Base-by-base conservation (phyloP, 2,113 vertebrate species). In the Peromyscus californicus region DNA sequence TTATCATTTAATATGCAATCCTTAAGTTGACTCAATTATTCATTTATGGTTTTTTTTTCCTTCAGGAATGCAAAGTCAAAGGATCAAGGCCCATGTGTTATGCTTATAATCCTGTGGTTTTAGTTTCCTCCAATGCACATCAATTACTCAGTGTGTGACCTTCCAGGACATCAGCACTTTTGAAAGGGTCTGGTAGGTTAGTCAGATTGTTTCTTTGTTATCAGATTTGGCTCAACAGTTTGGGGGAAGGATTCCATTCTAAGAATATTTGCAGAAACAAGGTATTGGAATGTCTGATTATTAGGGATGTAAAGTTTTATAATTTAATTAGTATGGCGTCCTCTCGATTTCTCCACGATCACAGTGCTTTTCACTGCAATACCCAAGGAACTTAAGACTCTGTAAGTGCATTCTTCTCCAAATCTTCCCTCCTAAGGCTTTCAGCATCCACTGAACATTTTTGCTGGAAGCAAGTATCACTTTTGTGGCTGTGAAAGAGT, bases 81-180 rank as follows among this genome's bases (percentile, higher is more conserved):
- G 24, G 69, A 61, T 89, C 12, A 69, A 91, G 8, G 33, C 59
- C 83, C 26, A 42, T 72, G 26, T 7, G 7, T 72, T 92, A 26
- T 48, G 51, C 74, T 96, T 97, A 42, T 72, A 93, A 29, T 8
- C 29, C 31, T 31, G 12, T 75, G 31, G 75, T 45, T 95, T 94
- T 76, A 42, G 45, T 82, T n/a, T 45, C 9, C 93, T 90, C 15
- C 39, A 78, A 92, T 79, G 72, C 74, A 87, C 19, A 70, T 80
- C 48, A 31, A 9, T 87, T 78, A 9, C 5, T 75, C 24, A 42
- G 51, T 5, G 29, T 90, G 1, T 33, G n/a, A 45, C 76, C 76
- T 13, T 65, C 90, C 39, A 54, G 24, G 57, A 74, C 31, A 80
- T 11, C 39, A 92, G n/a, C 29, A n/a, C n/a, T 94, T 94, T 88